Evolutionary conservation across 2,113 vertebrate genomes (phyloP).

Genomic region (Scortum barcoo): DNA sequence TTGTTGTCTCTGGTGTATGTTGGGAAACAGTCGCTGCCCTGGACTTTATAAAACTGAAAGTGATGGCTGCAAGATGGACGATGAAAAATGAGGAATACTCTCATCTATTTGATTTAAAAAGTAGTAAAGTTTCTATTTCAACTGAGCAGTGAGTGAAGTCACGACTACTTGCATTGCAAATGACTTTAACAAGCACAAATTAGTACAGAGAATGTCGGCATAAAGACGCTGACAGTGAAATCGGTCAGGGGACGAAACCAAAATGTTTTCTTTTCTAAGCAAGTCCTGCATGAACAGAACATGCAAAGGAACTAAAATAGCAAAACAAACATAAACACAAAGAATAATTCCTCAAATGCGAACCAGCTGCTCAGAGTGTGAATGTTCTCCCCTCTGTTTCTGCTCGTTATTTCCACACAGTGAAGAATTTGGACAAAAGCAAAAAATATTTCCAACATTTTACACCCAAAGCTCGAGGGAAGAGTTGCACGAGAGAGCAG

Average conservation of each 20-base stretch:
- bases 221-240: slow-evolving; percentile 24
- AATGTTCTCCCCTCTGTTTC: neutral
- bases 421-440: slow-evolving; percentile 18
- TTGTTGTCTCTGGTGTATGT: slow-evolving; percentile 35
- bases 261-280: slow-evolving; percentile 69
- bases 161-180: slow-evolving; percentile 42
- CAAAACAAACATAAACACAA: slow-evolving; percentile 63
- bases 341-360: slow-evolving; percentile 63
- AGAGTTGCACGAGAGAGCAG: neutral
- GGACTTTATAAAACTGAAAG: neutral
- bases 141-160: slow-evolving; percentile 1
- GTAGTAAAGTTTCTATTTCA: neutral
- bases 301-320: slow-evolving; percentile 58
- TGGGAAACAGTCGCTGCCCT: slow-evolving; percentile 13
- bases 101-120: neutral
- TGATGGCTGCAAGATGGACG: neutral
- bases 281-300: slow-evolving; percentile 34
- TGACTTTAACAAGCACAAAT: slow-evolving; percentile 51
- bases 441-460: slow-evolving; percentile 22
- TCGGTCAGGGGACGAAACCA: neutral
- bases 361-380: slow-evolving; percentile 71
- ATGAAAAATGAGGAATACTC: neutral
- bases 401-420: neutral
- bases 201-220: neutral
- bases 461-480: neutral